Evolutionary conservation across 2,888 invertebrate genomes (phyloP).

Genomic region (Spodoptera littoralis): DNA sequence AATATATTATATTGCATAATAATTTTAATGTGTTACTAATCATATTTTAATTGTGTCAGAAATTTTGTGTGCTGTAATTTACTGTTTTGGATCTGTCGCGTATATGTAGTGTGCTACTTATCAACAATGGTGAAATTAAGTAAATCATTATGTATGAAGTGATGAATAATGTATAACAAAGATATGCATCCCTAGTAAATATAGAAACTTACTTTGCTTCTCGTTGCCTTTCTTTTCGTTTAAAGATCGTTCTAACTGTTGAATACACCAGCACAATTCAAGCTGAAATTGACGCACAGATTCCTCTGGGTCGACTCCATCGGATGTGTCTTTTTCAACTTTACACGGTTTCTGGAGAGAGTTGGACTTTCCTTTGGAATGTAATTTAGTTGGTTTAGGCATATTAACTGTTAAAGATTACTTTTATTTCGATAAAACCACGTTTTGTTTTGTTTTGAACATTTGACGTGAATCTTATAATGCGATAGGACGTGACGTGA

Average conservation of each 20-base stretch:
- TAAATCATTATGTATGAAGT: no score
- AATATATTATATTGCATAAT: no score
- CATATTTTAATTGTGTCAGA: not conserved
- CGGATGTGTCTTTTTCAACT: conserved; percentile 69
- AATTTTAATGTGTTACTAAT: not conserved
- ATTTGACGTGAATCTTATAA: conserved; percentile 40
- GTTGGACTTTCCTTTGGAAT: conserved; percentile 78
- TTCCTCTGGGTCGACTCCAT: conserved; percentile 81
- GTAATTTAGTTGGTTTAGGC: conserved; percentile 85
- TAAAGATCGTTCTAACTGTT: conserved; percentile 90
- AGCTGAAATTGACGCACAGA: conserved; percentile 91
- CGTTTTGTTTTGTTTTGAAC: conserved; percentile 69
- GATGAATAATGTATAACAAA: no score
- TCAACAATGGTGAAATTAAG: conserved; percentile 2
- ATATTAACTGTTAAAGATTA: conserved; percentile 48
- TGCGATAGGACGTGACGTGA: conserved; percentile 18
- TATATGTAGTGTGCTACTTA: conserved; percentile 24
- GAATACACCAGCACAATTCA: conserved; percentile 94
- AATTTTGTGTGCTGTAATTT: no score
- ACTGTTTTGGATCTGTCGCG: not conserved
- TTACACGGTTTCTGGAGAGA: conserved; percentile 79
- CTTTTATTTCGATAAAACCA: conserved; percentile 48
- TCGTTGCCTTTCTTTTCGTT: conserved; percentile 89
- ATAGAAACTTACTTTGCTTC: conserved; percentile 85
- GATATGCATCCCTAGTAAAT: no score